A percentile compares a stretch with the other conserved stretches of the same genome.
Conservation (phyloP, 2,113 vertebrate species). For the Hypocryptadius cinnamomeus region DNA sequence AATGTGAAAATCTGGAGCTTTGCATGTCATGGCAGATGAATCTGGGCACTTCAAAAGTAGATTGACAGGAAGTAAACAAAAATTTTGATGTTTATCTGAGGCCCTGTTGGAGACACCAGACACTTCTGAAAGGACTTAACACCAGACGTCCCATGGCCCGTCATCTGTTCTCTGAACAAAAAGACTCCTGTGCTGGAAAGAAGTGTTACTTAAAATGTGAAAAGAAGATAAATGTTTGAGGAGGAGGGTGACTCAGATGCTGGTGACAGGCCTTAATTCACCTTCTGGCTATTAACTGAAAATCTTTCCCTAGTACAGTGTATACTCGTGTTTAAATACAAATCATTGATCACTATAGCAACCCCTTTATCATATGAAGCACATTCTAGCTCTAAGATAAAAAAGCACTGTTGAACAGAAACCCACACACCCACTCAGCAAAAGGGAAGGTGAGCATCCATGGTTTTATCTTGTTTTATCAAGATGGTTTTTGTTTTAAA, state of each 20-base stretch:
- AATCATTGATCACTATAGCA: slow-evolving; percentile 72
- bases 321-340: slow-evolving; percentile 75
- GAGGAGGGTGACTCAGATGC: slow-evolving; percentile 63
- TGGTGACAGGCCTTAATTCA: slow-evolving; percentile 64
- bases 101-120: background rate
- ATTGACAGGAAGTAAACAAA: background rate
- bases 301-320: slow-evolving; percentile 69
- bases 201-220: slow-evolving; percentile 3
- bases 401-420: slow-evolving; percentile 66
- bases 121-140: background rate
- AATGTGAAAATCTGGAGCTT: background rate
- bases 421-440: slow-evolving; percentile 31
- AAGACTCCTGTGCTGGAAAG: background rate
- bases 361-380: slow-evolving; percentile 67
- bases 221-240: slow-evolving; percentile 54
- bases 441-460: slow-evolving; percentile 6
- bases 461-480: background rate
- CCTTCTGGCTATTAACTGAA: slow-evolving; percentile 61
- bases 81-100: background rate
- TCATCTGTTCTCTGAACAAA: background rate
- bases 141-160: background rate
- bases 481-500: background rate
- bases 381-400: slow-evolving; percentile 49
- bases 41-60: background rate
- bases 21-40: background rate